Evolutionary conservation across 1,140 invertebrate genomes (phyloP).

Genomic region (Bombus picipes): DNA sequence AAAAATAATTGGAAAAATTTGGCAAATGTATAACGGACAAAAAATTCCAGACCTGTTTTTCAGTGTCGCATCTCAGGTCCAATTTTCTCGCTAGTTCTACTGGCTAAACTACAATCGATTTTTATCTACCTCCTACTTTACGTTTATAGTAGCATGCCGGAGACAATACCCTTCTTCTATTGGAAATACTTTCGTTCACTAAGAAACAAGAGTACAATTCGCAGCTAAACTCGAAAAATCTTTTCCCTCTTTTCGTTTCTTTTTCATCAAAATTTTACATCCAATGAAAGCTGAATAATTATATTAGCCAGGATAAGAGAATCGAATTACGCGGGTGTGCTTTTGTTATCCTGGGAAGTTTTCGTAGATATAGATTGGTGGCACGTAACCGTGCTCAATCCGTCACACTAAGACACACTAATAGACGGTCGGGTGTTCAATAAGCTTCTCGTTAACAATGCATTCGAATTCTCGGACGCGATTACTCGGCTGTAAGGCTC

Average conservation of each 20-base stretch:
- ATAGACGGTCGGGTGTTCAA: conserved; percentile 25
- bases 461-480: conserved; percentile 36
- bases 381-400: background rate
- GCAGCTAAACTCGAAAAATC: no score
- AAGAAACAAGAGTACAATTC: no score
- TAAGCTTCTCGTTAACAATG: conserved; percentile 43
- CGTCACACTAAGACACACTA: background rate
- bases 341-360: conserved; percentile 15
- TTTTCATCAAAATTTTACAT: background rate
- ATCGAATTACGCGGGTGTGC: conserved; percentile 7
- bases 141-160: no score
- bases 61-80: no score
- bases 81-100: no score
- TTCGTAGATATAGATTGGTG: background rate
- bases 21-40: no score
- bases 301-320: conserved; percentile 10
- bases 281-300: background rate
- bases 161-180: no score
- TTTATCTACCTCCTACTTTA: no score
- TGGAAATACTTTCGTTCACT: no score
- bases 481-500: conserved; percentile 39
- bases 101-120: no score
- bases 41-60: no score
- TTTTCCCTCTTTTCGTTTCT: background rate
- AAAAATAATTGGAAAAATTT: no score